Conservation (phyloP, 2,113 vertebrate genomes). For the Nothocercus julius region DNA sequence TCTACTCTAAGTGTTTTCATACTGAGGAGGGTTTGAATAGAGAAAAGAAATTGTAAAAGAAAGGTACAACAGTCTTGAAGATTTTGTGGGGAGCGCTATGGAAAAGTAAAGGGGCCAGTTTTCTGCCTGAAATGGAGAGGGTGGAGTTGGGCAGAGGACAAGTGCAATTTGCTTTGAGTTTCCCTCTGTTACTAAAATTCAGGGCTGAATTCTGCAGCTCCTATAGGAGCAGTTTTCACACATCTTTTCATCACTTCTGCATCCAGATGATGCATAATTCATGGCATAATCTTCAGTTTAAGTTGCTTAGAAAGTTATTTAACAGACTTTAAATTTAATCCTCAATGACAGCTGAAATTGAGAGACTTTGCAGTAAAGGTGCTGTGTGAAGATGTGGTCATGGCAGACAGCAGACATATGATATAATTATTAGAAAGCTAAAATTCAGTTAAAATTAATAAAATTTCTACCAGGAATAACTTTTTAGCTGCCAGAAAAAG, state of each 20-base stretch:
- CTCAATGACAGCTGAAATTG: conserved; percentile 31
- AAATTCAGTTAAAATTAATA: background rate
- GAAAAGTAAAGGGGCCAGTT: background rate
- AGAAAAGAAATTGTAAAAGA: no score
- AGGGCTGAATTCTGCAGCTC: background rate
- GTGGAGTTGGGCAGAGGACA: background rate
- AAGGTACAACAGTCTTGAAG: background rate
- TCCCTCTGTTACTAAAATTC: background rate
- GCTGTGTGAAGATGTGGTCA: background rate
- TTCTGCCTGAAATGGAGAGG: background rate
- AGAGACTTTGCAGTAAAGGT: background rate
- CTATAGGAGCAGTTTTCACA: background rate
- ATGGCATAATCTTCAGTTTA: conserved; percentile 41
- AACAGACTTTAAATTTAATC: conserved; percentile 53
- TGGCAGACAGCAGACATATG: conserved; percentile 2
- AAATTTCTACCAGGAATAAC: background rate
- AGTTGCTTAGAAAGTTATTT: conserved; percentile 51
- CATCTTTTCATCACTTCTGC: background rate
- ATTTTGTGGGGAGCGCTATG: no score
- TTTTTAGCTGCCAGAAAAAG: background rate
- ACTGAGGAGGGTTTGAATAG: background rate
- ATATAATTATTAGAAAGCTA: conserved; percentile 23
- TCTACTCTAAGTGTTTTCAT: background rate
- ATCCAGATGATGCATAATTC: conserved; percentile 35
- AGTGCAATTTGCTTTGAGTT: background rate